These are phyloP conservation scores for Hydra vulgaris DNA, from an alignment of 30 jellyfish, hydroid and myxozoan genomes.

Conservation along the genomic window DNA sequence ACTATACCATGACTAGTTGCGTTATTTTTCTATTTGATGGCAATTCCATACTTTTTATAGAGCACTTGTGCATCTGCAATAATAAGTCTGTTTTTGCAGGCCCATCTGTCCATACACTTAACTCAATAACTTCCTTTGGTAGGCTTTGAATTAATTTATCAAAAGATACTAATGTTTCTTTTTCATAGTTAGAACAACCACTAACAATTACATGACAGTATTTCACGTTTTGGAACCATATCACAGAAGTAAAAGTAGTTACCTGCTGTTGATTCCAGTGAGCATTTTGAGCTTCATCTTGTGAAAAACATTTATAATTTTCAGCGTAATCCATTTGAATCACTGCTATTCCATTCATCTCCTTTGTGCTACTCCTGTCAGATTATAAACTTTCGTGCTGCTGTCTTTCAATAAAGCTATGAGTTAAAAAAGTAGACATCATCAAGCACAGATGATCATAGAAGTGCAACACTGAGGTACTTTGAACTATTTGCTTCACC, in stretches of 20 bases:
- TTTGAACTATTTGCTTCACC: not conserved
- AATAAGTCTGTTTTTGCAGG: no score
- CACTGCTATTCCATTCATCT: not conserved
- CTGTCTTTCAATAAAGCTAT: not conserved
- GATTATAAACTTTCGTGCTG: not conserved
- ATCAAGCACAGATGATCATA: not conserved
- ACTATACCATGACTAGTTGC: no score
- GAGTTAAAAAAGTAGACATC: not conserved
- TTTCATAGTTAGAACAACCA: not conserved
- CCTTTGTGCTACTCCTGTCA: not conserved
- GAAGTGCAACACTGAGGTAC: not conserved
- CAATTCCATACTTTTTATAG: no score
- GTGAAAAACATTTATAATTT: not conserved
- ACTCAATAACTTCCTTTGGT: not conserved
- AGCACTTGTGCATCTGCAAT: no score
- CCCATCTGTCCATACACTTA: no score
- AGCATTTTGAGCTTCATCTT: not conserved
- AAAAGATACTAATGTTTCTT: not conserved
- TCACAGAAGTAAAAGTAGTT: not conserved
- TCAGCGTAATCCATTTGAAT: not conserved
- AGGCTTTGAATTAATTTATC: not conserved
- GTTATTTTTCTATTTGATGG: no score
- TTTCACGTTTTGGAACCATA: not conserved
- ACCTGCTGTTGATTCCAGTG: not conserved
- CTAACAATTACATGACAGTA: not conserved